Evolutionary conservation across 2,888 invertebrate genomes (phyloP).

Genomic region (Polymixis lichenea): DNA sequence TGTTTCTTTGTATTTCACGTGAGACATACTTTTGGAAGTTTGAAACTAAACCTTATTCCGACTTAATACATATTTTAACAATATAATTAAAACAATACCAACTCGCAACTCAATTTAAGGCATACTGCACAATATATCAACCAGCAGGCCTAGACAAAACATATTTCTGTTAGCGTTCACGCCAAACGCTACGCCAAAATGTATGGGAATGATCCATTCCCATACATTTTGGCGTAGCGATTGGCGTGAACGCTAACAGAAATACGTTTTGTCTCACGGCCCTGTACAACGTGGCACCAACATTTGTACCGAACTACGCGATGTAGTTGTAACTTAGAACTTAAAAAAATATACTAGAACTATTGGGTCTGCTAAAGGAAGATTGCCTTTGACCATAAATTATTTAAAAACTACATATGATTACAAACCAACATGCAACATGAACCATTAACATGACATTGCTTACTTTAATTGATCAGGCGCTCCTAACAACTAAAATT

Average conservation of each 20-base stretch:
- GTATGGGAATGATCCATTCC: too few relatives aligned
- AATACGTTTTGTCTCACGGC: too few relatives aligned
- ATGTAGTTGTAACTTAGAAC: background rate
- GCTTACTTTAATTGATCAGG: background rate
- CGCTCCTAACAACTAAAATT: background rate
- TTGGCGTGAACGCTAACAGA: too few relatives aligned
- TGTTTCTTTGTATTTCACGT: background rate
- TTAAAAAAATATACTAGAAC: too few relatives aligned
- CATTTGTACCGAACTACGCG: background rate
- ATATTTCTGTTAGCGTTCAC: too few relatives aligned
- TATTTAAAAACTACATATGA: too few relatives aligned
- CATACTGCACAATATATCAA: background rate
- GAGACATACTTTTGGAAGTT: background rate
- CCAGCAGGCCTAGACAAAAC: too few relatives aligned
- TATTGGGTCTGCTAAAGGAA: too few relatives aligned
- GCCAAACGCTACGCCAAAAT: too few relatives aligned
- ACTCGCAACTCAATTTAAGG: background rate
- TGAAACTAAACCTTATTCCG: background rate
- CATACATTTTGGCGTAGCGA: too few relatives aligned
- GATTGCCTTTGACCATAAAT: too few relatives aligned
- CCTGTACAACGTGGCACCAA: background rate
- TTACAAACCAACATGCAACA: too few relatives aligned
- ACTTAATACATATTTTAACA: background rate
- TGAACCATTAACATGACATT: background rate
- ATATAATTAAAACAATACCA: background rate